phyloP scores from a whole-genome alignment of 2,888 invertebrate species.

The Auanema sp. region DNA sequence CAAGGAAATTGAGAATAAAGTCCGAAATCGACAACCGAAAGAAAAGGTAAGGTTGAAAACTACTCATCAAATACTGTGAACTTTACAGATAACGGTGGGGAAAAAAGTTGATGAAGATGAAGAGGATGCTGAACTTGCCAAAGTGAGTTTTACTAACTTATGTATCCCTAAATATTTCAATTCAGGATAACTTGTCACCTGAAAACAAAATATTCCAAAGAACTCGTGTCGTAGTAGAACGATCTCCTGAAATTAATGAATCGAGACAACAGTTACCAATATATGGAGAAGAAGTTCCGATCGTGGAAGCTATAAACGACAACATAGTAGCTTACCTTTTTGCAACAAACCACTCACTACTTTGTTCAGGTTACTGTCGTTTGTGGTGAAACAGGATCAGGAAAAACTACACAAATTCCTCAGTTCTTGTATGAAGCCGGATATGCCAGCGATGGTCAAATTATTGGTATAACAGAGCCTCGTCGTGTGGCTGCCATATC shows the following conservation, averaged over 20 bases:
- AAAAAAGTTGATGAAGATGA: conserved; percentile 5
- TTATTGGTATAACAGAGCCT: conserved; percentile 77
- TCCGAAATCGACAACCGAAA: too few relatives aligned
- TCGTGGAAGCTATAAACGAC: conserved; percentile 92
- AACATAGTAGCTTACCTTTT: conserved; percentile 71
- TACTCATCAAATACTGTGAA: conserved; percentile 22
- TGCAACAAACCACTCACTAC: neutral
- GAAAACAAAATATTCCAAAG: conserved; percentile 4
- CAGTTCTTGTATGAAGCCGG: conserved; percentile 97
- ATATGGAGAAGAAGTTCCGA: conserved; percentile 75
- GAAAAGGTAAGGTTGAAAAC: neutral
- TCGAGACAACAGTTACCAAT: conserved; percentile 74
- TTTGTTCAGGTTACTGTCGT: conserved; percentile 73
- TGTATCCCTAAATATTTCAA: too few relatives aligned
- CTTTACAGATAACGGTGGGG: neutral
- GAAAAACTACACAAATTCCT: conserved; percentile 97
- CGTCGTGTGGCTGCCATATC: conserved; percentile 95
- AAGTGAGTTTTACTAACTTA: neutral
- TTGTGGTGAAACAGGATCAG: conserved; percentile 89
- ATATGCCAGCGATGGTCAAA: conserved; percentile 68
- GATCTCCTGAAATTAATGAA: conserved; percentile 35
- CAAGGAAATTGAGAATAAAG: too few relatives aligned
- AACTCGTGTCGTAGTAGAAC: conserved; percentile 21
- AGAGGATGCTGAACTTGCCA: neutral
- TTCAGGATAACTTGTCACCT: neutral